Conservation (phyloP, 1,140 invertebrate species). For the Ips nitidus region DNA sequence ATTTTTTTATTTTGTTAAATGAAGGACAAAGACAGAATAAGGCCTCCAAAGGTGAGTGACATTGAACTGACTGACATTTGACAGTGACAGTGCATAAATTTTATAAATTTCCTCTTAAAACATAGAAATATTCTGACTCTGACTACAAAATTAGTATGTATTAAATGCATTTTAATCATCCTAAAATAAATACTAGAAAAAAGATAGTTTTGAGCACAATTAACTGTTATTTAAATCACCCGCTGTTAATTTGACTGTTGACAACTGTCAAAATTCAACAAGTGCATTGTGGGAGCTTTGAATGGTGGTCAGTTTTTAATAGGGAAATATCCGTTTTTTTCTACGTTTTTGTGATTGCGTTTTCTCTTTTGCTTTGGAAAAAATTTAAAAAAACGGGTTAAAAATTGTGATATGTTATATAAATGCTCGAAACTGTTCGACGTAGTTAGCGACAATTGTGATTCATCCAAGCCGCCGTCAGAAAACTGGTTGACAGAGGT, state of each 20-base stretch:
- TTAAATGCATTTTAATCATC: no score
- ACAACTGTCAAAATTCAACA: constrained; percentile 44
- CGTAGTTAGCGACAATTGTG: constrained; percentile 22
- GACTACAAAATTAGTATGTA: no score
- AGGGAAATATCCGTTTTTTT: constrained; percentile 37
- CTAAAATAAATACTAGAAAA: no score
- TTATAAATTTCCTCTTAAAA: no score
- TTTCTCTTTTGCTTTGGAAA: constrained; percentile 16
- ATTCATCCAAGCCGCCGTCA: constrained; percentile 33
- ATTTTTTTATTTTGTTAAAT: constrained; percentile 3
- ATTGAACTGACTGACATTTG: no score
- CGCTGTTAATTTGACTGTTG: constrained; percentile 1
- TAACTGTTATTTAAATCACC: not conserved
- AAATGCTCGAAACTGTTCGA: constrained; percentile 31
- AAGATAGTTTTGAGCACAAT: no score
- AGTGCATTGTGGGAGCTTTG: constrained; percentile 50
- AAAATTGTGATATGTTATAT: constrained; percentile 48
- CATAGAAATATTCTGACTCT: no score
- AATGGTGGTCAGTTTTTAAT: constrained; percentile 46
- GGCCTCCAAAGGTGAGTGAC: no score
- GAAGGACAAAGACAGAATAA: not conserved
- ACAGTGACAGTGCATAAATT: no score
- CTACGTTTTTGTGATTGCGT: constrained; percentile 31
- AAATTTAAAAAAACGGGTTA: constrained; percentile 28
- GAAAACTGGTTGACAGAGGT: constrained; percentile 39